Evolutionary conservation across 2,797 vertebrate genomes (phyloP).

Genomic region (Coreius guichenoti): DNA sequence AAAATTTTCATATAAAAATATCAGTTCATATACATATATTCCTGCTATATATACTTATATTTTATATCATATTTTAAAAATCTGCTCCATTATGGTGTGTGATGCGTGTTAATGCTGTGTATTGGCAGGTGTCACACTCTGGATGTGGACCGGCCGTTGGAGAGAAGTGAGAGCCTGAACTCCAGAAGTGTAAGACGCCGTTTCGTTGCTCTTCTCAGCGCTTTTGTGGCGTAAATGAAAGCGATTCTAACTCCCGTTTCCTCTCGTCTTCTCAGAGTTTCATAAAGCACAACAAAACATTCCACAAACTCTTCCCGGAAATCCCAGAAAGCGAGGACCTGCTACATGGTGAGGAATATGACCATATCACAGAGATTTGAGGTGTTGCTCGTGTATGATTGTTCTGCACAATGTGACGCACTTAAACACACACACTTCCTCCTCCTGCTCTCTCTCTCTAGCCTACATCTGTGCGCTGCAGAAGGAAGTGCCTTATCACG

Average conservation of each 20-base stretch:
- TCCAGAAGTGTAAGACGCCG: constrained; percentile 75
- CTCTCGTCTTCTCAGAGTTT: constrained; percentile 73
- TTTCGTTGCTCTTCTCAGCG: background rate
- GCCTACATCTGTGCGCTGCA: constrained; percentile 89
- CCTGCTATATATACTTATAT: too few relatives aligned
- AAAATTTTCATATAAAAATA: too few relatives aligned
- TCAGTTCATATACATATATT: too few relatives aligned
- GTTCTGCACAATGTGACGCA: background rate
- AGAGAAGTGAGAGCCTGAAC: constrained; percentile 67
- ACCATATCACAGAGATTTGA: too few relatives aligned
- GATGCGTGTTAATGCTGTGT: background rate
- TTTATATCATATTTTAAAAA: too few relatives aligned
- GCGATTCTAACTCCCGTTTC: background rate
- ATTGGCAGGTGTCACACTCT: constrained; percentile 80
- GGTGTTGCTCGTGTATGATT: background rate
- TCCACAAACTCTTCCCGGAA: constrained; percentile 84
- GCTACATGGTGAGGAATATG: constrained; percentile 77
- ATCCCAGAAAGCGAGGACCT: constrained; percentile 78
- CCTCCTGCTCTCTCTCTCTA: background rate
- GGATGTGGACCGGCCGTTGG: constrained; percentile 65
- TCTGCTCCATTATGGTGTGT: too few relatives aligned
- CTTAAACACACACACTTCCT: too few relatives aligned
- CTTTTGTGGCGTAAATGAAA: background rate
- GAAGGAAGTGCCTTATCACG: constrained; percentile 86
- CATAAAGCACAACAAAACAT: constrained; percentile 81